phyloP scores from a whole-genome alignment of 2,113 vertebrate genomes.

The Cygnus buccinator region DNA sequence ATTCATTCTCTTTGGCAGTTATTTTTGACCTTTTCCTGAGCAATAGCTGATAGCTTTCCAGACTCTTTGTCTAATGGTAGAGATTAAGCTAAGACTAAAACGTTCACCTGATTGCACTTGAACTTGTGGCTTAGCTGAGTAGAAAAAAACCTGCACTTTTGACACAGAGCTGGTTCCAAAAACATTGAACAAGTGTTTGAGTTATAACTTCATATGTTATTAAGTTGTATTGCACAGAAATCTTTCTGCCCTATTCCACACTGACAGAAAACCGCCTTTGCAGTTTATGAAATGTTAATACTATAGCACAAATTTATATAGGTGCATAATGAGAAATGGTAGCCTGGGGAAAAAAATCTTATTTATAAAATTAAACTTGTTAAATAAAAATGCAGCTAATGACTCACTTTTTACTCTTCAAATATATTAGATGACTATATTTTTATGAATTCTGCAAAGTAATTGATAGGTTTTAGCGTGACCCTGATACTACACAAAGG shows the following conservation, averaged over 20 bases:
- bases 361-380: slow-evolving; percentile 70
- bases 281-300: slow-evolving; percentile 68
- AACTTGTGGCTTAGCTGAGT: neutral
- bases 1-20: neutral
- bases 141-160: neutral
- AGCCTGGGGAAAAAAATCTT: slow-evolving; percentile 60
- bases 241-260: slow-evolving; percentile 22
- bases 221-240: slow-evolving; percentile 36
- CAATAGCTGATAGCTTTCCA: slow-evolving; percentile 25
- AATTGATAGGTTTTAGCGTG: slow-evolving; percentile 19
- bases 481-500: neutral
- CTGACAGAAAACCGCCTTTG: slow-evolving; percentile 45
- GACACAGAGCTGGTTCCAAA: neutral
- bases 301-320: slow-evolving; percentile 61
- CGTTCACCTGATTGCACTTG: slow-evolving; percentile 15
- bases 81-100: slow-evolving; percentile 48
- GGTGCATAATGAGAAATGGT: slow-evolving; percentile 69
- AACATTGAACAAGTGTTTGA: neutral
- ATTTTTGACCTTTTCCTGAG: slow-evolving; percentile 51
- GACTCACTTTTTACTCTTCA: slow-evolving; percentile 26
- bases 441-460: neutral
- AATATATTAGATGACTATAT: neutral
- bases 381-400: slow-evolving; percentile 67
- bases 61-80: neutral
- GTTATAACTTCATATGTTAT: slow-evolving; percentile 42